Percentiles rank a stretch among this genome's conserved stretches.
Conservation (phyloP, 35 echinoderm and acorn worm species). For the Hemicentrotus pulcherrimus region DNA sequence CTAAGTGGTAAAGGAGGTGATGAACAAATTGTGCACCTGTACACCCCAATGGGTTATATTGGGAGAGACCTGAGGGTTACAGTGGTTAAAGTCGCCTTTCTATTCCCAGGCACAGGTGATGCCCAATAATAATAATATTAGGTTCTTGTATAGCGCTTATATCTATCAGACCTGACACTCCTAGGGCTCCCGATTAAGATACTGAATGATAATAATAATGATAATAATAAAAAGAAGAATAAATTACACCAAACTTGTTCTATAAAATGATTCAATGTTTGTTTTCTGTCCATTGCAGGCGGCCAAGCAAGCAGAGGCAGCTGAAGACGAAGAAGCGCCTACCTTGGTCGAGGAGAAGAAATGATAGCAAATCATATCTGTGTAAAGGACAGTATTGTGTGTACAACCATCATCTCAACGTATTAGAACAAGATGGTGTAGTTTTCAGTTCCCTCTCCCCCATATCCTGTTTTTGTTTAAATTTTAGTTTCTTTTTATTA, state of each 20-base stretch:
- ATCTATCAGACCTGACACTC: too few species aligned
- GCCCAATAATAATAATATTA: too few species aligned
- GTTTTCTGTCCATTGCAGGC: constrained; percentile 66
- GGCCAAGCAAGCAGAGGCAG: constrained; percentile 83
- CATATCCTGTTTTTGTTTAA: not conserved
- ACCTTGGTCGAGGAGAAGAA: constrained; percentile 56
- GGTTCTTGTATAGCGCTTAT: too few species aligned
- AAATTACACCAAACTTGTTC: too few species aligned
- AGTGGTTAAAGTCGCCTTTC: too few species aligned
- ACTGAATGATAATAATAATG: too few species aligned
- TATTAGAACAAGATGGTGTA: not conserved
- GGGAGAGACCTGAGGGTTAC: too few species aligned
- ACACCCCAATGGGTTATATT: too few species aligned
- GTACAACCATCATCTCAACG: not conserved
- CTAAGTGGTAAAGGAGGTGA: not conserved
- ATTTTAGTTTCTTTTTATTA: not conserved
- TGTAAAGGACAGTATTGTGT: not conserved
- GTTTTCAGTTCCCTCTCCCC: not conserved
- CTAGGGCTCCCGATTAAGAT: too few species aligned
- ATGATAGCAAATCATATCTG: not conserved
- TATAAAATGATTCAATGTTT: not conserved
- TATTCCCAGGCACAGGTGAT: too few species aligned
- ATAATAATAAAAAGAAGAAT: too few species aligned
- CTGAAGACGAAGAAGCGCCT: constrained; percentile 78
- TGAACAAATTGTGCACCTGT: too few species aligned